Evolutionary conservation across 2,113 vertebrate species (phyloP).

Genomic region (Myotis yumanensis): DNA sequence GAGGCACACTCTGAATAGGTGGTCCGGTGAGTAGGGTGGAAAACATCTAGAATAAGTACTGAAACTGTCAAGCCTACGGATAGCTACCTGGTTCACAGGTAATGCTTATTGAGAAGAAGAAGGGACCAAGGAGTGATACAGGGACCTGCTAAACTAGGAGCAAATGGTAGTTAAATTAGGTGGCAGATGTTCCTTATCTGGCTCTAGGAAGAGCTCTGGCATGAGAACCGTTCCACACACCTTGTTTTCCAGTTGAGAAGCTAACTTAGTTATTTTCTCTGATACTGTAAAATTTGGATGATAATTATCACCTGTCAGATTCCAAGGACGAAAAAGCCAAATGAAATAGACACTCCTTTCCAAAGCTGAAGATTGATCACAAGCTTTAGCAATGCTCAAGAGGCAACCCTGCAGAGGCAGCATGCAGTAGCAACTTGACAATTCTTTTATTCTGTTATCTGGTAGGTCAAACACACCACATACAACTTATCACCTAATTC

Average conservation of each 20-base stretch:
- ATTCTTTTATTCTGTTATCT: neutral
- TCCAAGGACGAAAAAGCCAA: neutral
- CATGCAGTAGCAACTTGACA: neutral
- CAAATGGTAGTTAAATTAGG: neutral
- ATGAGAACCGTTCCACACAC: neutral
- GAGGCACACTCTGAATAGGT: neutral
- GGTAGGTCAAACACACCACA: neutral
- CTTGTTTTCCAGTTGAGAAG: constrained; percentile 32
- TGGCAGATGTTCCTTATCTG: neutral
- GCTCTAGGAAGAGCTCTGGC: neutral
- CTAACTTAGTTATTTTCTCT: constrained; percentile 40
- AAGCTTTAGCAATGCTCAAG: neutral
- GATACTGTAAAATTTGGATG: constrained; percentile 27
- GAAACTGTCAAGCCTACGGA: neutral
- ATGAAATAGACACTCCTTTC: constrained; percentile 41
- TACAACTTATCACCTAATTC: neutral
- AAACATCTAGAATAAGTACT: constrained; percentile 23
- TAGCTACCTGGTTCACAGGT: neutral
- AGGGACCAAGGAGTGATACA: neutral
- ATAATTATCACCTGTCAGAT: constrained; percentile 50
- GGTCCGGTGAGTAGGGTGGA: neutral
- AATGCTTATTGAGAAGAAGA: neutral
- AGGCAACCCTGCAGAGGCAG: neutral
- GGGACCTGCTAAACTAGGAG: neutral
- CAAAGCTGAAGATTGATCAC: neutral